A percentile compares a stretch with the other conserved stretches of the same genome.
Evolutionary conservation across 2,888 invertebrate species (phyloP).

Genomic region (Boloria selene): DNA sequence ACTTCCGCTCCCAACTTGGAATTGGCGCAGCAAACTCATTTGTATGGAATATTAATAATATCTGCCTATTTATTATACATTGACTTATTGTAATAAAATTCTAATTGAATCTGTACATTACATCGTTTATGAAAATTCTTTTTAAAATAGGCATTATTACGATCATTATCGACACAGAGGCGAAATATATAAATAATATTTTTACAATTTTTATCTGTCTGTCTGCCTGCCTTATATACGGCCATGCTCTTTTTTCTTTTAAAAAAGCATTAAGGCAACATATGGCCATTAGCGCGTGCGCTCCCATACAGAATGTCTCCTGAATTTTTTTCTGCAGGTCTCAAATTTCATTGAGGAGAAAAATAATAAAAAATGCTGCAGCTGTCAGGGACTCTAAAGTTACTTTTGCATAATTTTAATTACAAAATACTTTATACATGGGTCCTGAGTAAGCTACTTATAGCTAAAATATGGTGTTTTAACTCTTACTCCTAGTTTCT

Average conservation of each 20-base stretch:
- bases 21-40: constrained; percentile 65
- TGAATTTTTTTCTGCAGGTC: constrained; percentile 65
- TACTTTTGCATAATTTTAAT: constrained; percentile 62
- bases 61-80: too few species aligned
- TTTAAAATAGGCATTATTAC: too few species aligned
- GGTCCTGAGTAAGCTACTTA: too few species aligned
- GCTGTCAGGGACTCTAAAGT: constrained; percentile 72
- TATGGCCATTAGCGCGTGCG: constrained; percentile 77
- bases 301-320: constrained; percentile 52
- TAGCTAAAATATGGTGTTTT: too few species aligned
- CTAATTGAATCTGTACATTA: too few species aligned
- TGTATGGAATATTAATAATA: not conserved
- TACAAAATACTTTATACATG: not conserved
- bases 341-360: constrained; percentile 66
- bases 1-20: constrained; percentile 79
- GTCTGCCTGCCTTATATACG: not conserved
- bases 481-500: too few species aligned
- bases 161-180: too few species aligned
- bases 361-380: constrained; percentile 63
- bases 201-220: too few species aligned
- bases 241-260: constrained; percentile 5
- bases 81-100: too few species aligned
- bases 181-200: too few species aligned
- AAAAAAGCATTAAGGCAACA: constrained; percentile 59
- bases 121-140: too few species aligned